phyloP scores from a whole-genome alignment of 2,888 invertebrate species.

The Allolobophora icterica region DNA sequence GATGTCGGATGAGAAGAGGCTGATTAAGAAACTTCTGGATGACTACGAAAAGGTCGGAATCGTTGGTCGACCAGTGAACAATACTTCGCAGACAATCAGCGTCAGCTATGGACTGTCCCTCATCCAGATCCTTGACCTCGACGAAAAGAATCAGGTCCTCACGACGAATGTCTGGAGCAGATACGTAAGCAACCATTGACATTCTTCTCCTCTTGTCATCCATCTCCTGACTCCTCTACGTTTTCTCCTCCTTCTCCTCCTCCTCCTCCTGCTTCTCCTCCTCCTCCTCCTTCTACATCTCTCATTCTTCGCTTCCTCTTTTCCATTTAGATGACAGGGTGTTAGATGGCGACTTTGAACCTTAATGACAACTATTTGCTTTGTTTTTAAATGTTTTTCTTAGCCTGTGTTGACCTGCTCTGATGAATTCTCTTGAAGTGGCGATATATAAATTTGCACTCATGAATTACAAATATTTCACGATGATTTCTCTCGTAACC shows the following conservation, averaged over 20 bases:
- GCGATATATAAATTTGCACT: no score
- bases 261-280: background rate
- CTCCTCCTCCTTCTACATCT: background rate
- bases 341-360: no score
- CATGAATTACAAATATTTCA: no score
- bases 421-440: no score
- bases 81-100: constrained; percentile 59
- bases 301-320: background rate
- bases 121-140: constrained; percentile 65
- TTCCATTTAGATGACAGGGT: background rate
- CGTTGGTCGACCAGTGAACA: constrained; percentile 62
- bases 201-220: background rate
- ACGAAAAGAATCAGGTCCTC: constrained; percentile 65
- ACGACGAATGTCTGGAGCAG: constrained; percentile 65
- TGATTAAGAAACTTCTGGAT: constrained; percentile 60
- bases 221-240: background rate
- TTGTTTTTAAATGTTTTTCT: no score
- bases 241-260: background rate
- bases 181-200: constrained; percentile 56
- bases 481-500: no score
- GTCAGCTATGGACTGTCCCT: constrained; percentile 62
- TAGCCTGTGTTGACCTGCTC: no score
- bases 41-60: constrained; percentile 60
- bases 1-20: constrained; percentile 62
- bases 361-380: no score